phyloP scores from a whole-genome alignment of 2,797 vertebrate species.

The Peromyscus attwateri region DNA sequence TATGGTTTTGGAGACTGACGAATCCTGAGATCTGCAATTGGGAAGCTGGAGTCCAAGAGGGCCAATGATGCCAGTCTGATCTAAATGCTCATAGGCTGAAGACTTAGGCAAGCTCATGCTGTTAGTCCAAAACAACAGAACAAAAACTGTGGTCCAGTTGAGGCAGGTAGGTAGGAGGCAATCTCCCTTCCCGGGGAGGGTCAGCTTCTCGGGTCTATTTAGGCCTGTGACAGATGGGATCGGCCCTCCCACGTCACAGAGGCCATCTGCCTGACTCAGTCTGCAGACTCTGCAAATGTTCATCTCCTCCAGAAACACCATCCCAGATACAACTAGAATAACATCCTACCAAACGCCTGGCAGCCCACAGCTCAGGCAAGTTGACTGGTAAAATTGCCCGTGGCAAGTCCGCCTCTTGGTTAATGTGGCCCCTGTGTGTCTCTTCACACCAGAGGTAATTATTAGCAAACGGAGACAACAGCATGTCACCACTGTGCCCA shows the following conservation, averaged over 20 bases:
- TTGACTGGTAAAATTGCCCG: background rate
- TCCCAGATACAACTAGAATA: slow-evolving; percentile 15
- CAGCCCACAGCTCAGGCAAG: background rate
- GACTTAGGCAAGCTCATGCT: background rate
- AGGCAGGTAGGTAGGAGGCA: background rate
- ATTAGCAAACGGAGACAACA: background rate
- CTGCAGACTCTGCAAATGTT: background rate
- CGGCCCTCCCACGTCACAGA: background rate
- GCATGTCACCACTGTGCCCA: slow-evolving; percentile 11
- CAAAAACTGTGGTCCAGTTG: background rate
- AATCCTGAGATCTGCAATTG: background rate
- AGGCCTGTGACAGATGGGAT: slow-evolving; percentile 31
- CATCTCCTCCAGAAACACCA: background rate
- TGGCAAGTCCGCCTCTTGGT: background rate
- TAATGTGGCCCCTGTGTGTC: background rate
- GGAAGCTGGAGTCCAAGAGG: background rate
- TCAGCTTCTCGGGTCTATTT: background rate
- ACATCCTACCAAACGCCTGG: background rate
- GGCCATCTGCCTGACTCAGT: background rate
- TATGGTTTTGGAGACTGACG: background rate
- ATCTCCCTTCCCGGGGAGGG: background rate
- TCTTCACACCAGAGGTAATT: background rate
- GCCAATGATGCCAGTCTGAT: background rate
- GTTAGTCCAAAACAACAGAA: background rate
- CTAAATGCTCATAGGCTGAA: background rate